These are phyloP conservation scores for Drosophila mayaguana DNA, from an alignment of 2,888 invertebrate species.

Conservation along the genomic window DNA sequence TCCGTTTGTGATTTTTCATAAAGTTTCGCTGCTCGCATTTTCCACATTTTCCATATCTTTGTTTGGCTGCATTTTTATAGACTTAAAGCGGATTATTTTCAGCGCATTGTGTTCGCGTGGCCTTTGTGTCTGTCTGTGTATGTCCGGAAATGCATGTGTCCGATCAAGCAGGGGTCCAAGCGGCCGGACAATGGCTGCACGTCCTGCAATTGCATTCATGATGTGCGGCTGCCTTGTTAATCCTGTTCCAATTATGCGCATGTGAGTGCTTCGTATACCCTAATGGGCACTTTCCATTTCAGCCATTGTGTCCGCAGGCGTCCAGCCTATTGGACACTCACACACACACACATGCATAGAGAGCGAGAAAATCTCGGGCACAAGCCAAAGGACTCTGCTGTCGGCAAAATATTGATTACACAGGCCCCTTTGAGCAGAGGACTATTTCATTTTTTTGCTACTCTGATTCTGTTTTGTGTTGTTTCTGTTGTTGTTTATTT, in stretches of 20 bases:
- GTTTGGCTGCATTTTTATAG: constrained; percentile 70
- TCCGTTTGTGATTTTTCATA: constrained; percentile 5
- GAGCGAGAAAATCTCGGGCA: constrained; percentile 21
- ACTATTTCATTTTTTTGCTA: constrained; percentile 24
- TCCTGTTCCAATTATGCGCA: constrained; percentile 77
- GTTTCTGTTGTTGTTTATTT: constrained; percentile 44
- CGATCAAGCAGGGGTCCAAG: constrained; percentile 36
- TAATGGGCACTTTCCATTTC: constrained; percentile 79
- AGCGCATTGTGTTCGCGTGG: constrained; percentile 56
- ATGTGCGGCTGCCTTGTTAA: constrained; percentile 70
- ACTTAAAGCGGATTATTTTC: constrained; percentile 83
- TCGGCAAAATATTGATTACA: constrained; percentile 78
- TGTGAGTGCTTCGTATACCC: constrained; percentile 74
- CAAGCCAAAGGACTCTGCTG: constrained; percentile 42
- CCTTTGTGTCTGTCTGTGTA: constrained; percentile 31
- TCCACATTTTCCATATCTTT: constrained; percentile 53
- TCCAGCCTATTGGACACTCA: constrained; percentile 40
- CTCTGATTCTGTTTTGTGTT: constrained; percentile 18
- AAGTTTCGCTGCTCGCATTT: not conserved
- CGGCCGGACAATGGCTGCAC: constrained; percentile 59
- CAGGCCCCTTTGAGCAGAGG: constrained; percentile 50
- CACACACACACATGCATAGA: constrained; percentile 1
- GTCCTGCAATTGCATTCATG: constrained; percentile 62
- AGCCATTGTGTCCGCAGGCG: constrained; percentile 56
- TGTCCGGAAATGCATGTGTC: constrained; percentile 61